Base-by-base conservation (phyloP, 2,113 vertebrate species). In the Menidia beryllina region DNA sequence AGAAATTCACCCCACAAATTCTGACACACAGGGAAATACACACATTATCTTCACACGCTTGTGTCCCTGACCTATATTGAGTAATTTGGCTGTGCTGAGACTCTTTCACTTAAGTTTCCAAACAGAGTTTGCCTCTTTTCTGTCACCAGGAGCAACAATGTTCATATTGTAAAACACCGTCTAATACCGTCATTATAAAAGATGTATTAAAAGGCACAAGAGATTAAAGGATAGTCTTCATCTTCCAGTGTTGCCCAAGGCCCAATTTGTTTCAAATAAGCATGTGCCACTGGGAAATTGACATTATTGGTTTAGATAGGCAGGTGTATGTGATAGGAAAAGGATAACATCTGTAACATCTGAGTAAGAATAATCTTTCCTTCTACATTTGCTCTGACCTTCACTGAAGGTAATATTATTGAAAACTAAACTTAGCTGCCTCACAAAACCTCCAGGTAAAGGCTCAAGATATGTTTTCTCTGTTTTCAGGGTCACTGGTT, bases 1-100 rank as follows among this genome's bases (percentile, higher is more conserved):
- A 63, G 36, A 78, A 55, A 79, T 51, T 59, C 58, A 70, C 48
- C 60, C 54, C 25, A 62, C 50, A 63, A 72, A 70, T 41, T 45
- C 61, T 61, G 50, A 72, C 70, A 69, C 5, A 59, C 38, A 38
- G 30, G 56, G 39, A 61, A 19, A 48, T 34, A 52, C 49, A 38
- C 50, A 64, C 59, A 65, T 52, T 38, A 36, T 68, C 70, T 66
- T 23, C 59, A 65, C 70, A 76, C 10, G 64, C 43, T 71, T 66
- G 19, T 36, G 41, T 75, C 59, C 48, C 57, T 82, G 84, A 81
- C 84, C 84, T 85, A 85, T 55, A 86, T 84, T 75, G 67, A 77
- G 51, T 75, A 60, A 81, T 75, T 71, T 79, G 73, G 63, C 26
- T 57, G 63, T 41, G 82, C 70, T 57, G 61, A 59, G 71, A 52